Base-by-base conservation (phyloP, 1,140 invertebrate species). In the Parasteatoda tepidariorum region DNA sequence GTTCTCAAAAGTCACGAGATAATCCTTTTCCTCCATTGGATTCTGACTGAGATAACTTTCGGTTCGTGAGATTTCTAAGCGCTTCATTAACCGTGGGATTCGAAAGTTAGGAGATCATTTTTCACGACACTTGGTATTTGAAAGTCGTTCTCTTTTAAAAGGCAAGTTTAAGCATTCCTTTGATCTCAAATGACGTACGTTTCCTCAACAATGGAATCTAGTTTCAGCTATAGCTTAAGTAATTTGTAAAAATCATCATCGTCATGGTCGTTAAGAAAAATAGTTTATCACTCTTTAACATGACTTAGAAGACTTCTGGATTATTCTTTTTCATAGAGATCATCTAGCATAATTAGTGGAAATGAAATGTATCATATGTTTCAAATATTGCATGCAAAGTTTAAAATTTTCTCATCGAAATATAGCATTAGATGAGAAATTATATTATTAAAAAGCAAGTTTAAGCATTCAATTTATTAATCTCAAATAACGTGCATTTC, bases 31-130 rank as follows among this genome's bases (percentile, higher is more conserved):
- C 55, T 24, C 71, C 55, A 75, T 38, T 62, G 55, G 55, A 62
- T 75, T 75, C 57, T 9, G 28, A 30, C n/a, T 64, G 5, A 15
- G 41, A 18, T 41, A 73, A 33, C 48, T 73, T 57, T 73, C 54
- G 24, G 55, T 74, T 22, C 54, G 31, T 55, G 7, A 75, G 55
- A 75, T 75, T 75, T 75, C 55, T 75, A 75, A 75, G 71, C 71
- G 31, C 71, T 75, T 75, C 71, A 75, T 75, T 75, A 75, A 75
- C 31, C 57, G 57, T 38, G n/a, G 71, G 31, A 75, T 75, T 28
- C 71, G 3, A 5, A 55, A 70, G 34, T 48, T 54, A n/a, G 41
- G 22, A 11, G 15, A 22, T 75, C 71, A 75, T 75, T 75, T 75
- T 75, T 75, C 71, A 38, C 31, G 28, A 34, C 71, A 41, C 71